These are phyloP conservation scores for Lasioglossum zephyrum DNA, from an alignment of 2,888 invertebrate genomes.

Conservation along the genomic window DNA sequence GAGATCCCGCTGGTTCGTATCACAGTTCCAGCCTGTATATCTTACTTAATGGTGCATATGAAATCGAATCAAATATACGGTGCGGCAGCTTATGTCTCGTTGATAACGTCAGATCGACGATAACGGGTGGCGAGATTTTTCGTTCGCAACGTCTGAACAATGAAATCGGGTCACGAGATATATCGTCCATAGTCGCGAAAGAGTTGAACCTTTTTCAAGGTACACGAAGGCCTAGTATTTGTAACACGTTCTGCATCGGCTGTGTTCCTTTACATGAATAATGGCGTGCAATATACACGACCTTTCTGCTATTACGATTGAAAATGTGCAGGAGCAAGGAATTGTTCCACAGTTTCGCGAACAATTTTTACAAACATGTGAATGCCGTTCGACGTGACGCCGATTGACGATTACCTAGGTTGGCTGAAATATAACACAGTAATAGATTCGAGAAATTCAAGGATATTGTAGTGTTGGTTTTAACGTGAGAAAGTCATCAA, in stretches of 20 bases:
- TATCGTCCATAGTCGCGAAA: constrained; percentile 9
- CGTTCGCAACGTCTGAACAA: background rate
- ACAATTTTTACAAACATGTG: background rate
- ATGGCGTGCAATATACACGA: background rate
- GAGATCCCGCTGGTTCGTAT: background rate
- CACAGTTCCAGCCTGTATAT: background rate
- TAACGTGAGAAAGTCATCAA: no score
- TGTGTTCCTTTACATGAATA: constrained; percentile 7
- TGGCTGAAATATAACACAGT: no score
- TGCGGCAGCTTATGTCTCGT: background rate
- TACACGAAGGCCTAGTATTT: background rate
- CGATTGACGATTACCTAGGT: no score
- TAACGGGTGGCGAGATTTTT: background rate
- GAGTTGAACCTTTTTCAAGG: constrained; percentile 1
- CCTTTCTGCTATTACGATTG: background rate
- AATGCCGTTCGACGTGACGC: no score
- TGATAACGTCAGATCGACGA: background rate
- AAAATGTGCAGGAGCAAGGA: background rate
- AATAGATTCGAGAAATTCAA: no score
- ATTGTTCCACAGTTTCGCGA: background rate
- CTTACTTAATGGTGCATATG: background rate
- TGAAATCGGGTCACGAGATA: constrained; percentile 17
- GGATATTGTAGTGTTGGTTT: no score
- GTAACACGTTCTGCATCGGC: background rate
- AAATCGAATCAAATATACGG: background rate